Evolutionary conservation across 2,797 vertebrate species (phyloP), one percentile per base, ranked within the genome.

Genomic region (Malurus leucopterus): DNA sequence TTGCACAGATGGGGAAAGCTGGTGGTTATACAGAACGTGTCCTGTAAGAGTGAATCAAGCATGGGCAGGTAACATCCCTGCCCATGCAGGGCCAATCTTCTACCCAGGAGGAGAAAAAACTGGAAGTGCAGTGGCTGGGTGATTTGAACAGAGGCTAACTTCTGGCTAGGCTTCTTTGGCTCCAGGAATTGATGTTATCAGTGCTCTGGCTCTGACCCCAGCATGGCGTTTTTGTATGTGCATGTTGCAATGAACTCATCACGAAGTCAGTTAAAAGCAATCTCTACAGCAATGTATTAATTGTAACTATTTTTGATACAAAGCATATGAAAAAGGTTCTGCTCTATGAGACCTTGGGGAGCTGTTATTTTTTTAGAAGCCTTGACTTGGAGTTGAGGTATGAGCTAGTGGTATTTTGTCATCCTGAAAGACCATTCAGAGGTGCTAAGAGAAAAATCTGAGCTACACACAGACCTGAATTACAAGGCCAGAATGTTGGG

Each of bases 21-120:
- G n/a, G 63, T 80, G 40, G 69, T 74, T 88, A 69, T 24, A 30
- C 38, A 91, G 79, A 75, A 20, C 41, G 89, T 49, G 23, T 29
- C 34, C 70, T 32, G 15, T 58, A 49, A 32, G 32, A 36, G 50
- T 41, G 49, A 91, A 70, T 88, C 71, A 93, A 79, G 47, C 26
- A 61, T 11, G 34, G 46, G 40, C 57, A 82, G 81, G 36, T 70
- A 86, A 64, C 50, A 36, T 47, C 57, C 36, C 36, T 36, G 36
- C 36, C 36, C 36, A 36, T 36, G 36, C 36, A 36, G 36, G 36
- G 36, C 36, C 36, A 36, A 36, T 36, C 36, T 36, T 36, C 36
- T 36, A 36, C 8, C 13, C 11, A 23, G 20, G 16, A 80, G 50
- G 13, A 68, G 40, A 41, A 74, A 86, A 50, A 23, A 2, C 51